Conservation (phyloP, 2,113 vertebrate species). For the Crotophaga sulcirostris region DNA sequence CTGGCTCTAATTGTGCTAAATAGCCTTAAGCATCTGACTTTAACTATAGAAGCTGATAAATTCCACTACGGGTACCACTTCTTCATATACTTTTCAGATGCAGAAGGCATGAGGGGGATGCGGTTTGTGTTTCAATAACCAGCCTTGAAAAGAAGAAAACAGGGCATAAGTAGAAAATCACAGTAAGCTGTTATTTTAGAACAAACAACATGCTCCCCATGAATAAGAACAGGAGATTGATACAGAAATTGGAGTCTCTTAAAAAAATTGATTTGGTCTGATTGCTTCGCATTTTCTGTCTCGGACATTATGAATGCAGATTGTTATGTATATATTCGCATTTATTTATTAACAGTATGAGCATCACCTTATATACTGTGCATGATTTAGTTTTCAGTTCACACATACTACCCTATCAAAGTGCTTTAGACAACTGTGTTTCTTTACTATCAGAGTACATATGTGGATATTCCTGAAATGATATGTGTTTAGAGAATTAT, state of each 20-base stretch:
- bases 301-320: not conserved
- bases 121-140: not conserved
- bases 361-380: not conserved
- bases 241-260: not conserved
- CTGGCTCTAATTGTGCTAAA: slow-evolving; percentile 58
- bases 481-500: not conserved
- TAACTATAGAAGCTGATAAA: slow-evolving; percentile 19
- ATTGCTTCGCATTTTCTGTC: not conserved
- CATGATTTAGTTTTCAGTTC: not conserved
- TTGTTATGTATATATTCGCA: not conserved
- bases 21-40: slow-evolving; percentile 44
- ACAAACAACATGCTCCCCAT: not conserved
- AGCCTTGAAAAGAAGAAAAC: not conserved
- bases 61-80: not conserved
- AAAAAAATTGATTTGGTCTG: not conserved
- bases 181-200: not conserved
- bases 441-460: not conserved
- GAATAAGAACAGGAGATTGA: not conserved
- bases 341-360: not conserved
- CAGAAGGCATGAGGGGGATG: not conserved
- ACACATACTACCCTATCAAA: not conserved
- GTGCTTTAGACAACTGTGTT: not conserved
- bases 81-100: not conserved
- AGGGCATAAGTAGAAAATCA: not conserved
- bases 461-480: not conserved